Evolutionary conservation across 2,888 invertebrate species (phyloP).

Genomic region (Cephus nigrinus): DNA sequence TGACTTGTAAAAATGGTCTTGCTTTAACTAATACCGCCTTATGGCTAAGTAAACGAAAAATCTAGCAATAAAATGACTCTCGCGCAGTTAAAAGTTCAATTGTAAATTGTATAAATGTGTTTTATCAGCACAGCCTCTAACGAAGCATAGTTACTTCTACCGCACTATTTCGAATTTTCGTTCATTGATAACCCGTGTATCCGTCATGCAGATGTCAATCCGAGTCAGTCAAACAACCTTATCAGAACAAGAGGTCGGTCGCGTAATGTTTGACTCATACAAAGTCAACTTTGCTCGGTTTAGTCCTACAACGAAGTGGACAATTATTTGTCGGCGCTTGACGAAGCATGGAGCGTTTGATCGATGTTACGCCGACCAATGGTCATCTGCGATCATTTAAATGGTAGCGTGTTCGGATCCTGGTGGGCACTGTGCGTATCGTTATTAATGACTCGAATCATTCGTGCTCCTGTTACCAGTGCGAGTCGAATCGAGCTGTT

Average conservation of each 20-base stretch:
- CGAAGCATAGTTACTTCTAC: too few species aligned
- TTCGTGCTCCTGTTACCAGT: slow-evolving; percentile 19
- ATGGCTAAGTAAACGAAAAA: too few species aligned
- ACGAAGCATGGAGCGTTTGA: slow-evolving; percentile 25
- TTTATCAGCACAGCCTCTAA: too few species aligned
- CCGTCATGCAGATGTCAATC: slow-evolving; percentile 3
- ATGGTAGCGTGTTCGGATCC: slow-evolving; percentile 33
- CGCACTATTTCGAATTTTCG: too few species aligned
- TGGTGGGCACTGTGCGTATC: slow-evolving; percentile 22
- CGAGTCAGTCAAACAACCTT: slow-evolving; percentile 8
- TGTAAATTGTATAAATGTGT: too few species aligned
- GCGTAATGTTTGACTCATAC: neutral
- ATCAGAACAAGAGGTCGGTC: neutral
- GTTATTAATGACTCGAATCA: slow-evolving; percentile 37
- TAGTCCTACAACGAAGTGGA: slow-evolving; percentile 9
- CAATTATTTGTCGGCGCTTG: slow-evolving; percentile 33
- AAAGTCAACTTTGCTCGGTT: neutral
- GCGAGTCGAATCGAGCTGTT: too few species aligned
- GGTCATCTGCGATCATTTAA: slow-evolving; percentile 31
- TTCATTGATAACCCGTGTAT: neutral
- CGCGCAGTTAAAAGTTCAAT: too few species aligned
- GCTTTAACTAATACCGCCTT: too few species aligned
- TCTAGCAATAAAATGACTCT: too few species aligned
- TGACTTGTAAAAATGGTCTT: too few species aligned
- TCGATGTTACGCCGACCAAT: slow-evolving; percentile 28